Base-by-base conservation (phyloP, 1,140 invertebrate genomes). In the Caenorhabditis brenneri region DNA sequence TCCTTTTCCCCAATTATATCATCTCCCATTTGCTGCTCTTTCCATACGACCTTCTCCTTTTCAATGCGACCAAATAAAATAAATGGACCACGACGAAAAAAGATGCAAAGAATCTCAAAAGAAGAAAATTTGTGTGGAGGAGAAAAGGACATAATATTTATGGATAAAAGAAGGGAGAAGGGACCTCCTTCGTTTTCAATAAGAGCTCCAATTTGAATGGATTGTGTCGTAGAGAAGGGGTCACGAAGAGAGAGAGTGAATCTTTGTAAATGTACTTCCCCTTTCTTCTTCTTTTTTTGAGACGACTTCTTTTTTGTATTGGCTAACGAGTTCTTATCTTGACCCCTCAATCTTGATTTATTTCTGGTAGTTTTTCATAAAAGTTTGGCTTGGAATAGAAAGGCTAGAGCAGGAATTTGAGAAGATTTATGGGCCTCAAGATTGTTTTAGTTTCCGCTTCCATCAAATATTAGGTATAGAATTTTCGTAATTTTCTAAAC, bases 131-230 rank as follows among this genome's bases (percentile, higher is more conserved):
- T n/a, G n/a, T n/a, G n/a, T n/a, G n/a, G n/a, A n/a, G n/a, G 60
- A 39, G 65, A 42, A 74, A 74, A 74, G 65, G 65, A 39, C 65
- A 74, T 74, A 74, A 74, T 74, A 74, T 74, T 74, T 74, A 74
- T 74, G 65, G 65, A 1, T 29, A 36, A 65, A 65, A 65, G 60
- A 33, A 33, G 9, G 53, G 7, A 19, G 7, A 5, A 22, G 58
- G 16, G 58, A 2, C 65, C n/a, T 36, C n/a, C 29, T 46, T 31
- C 60, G 58, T 65, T 6, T 74, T 74, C 65, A 74, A 74, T 74
- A 74, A 74, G n/a, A 46, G 65, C 42, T n/a, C 65, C 39, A 74
- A 74, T 74, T 74, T 74, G 65, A 74, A 74, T 74, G 36, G 65
- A 74, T 74, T 74, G 58, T 65, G 53, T 55, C 6, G 36, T 6